A percentile compares a stretch with the other conserved stretches of the same genome.
phyloP scores from a whole-genome alignment of 2,888 invertebrate species.

The Xanthia togata region DNA sequence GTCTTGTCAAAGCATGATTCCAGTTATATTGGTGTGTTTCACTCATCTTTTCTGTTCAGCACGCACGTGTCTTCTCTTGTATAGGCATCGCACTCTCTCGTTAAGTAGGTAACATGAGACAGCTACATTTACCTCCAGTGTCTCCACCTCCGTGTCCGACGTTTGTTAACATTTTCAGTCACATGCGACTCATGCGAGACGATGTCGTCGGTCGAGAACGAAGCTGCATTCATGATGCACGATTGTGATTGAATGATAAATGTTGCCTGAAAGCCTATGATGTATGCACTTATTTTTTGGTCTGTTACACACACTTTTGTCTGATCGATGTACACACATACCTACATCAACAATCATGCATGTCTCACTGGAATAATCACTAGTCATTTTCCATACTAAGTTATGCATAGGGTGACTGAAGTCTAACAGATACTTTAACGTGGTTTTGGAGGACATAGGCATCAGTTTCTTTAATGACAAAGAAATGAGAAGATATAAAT shows the following conservation, averaged over 20 bases:
- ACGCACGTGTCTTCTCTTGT: constrained; percentile 88
- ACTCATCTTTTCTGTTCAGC: constrained; percentile 87
- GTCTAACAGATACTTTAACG: constrained; percentile 10
- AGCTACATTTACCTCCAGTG: constrained; percentile 75
- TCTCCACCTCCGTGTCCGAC: constrained; percentile 68
- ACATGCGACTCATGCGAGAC: constrained; percentile 48
- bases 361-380: constrained; percentile 77
- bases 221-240: constrained; percentile 77
- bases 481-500: constrained; percentile 25
- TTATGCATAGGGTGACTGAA: constrained; percentile 16
- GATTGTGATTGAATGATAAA: constrained; percentile 82
- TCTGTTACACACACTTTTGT: constrained; percentile 67
- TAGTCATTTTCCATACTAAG: constrained; percentile 52
- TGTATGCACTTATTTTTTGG: constrained; percentile 81
- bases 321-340: constrained; percentile 75
- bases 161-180: constrained; percentile 61
- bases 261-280: constrained; percentile 85
- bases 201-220: constrained; percentile 53
- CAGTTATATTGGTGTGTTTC: constrained; percentile 86
- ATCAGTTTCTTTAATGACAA: constrained; percentile 8
- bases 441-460: constrained; percentile 21
- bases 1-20: constrained; percentile 89
- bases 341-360: constrained; percentile 80
- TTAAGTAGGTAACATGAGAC: constrained; percentile 70
- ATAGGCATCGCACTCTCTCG: constrained; percentile 85